Conservation (phyloP, 1,140 invertebrate genomes). For the Cyclina sinensis region DNA sequence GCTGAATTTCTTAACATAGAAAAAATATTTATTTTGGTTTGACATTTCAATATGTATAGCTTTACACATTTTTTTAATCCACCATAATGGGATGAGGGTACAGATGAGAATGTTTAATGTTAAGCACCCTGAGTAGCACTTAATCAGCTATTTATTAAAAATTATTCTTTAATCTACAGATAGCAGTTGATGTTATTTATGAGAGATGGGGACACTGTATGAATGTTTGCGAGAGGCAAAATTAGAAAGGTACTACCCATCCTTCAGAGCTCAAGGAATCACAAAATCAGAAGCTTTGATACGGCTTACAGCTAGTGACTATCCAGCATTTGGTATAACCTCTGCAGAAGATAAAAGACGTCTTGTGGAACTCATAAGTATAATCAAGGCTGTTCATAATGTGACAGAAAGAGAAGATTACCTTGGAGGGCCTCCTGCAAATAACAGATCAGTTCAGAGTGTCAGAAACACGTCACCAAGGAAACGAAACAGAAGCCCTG, state of each 20-base stretch:
- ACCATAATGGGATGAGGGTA: no score
- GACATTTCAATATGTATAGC: no score
- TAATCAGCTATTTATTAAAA: no score
- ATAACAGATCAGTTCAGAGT: constrained; percentile 49
- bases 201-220: constrained; percentile 83
- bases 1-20: no score
- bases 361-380: constrained; percentile 83
- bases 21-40: no score
- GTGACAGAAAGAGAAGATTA: constrained; percentile 46
- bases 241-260: constrained; percentile 83
- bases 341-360: constrained; percentile 80
- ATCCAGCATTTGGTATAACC: constrained; percentile 79
- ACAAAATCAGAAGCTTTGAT: constrained; percentile 82
- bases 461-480: constrained; percentile 66
- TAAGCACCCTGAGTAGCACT: no score
- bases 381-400: constrained; percentile 83
- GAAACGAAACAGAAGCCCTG: constrained; percentile 76
- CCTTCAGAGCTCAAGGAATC: constrained; percentile 82
- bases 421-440: constrained; percentile 15
- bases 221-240: constrained; percentile 84
- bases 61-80: no score
- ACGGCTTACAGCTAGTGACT: constrained; percentile 81
- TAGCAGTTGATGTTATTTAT: neutral
- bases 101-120: no score
- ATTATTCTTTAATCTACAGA: neutral